Evolutionary conservation across 2,797 vertebrate species (phyloP).

Genomic region (Gymnothorax javanicus): DNA sequence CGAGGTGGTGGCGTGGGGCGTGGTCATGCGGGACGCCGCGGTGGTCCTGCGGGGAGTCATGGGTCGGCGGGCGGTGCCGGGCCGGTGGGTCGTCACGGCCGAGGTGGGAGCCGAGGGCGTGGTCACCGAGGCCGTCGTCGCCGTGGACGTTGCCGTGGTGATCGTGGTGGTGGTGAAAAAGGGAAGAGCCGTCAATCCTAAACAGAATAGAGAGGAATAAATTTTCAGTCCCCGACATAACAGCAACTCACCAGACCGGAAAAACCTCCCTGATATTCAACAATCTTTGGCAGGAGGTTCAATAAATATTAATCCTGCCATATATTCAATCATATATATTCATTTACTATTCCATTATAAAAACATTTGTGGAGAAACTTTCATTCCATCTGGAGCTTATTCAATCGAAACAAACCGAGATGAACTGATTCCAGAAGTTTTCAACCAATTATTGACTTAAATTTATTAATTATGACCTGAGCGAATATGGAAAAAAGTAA

Average conservation of each 20-base stretch:
- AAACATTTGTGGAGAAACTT: background rate
- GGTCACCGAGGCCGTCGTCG: conserved; percentile 53
- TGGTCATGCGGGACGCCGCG: conserved; percentile 58
- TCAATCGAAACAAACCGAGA: background rate
- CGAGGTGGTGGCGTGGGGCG: conserved; percentile 42
- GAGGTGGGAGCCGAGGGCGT: conserved; percentile 48
- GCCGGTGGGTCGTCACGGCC: conserved; percentile 52
- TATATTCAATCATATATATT: background rate
- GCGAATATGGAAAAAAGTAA: background rate
- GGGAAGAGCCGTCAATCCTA: conserved; percentile 66
- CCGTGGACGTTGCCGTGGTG: conserved; percentile 61
- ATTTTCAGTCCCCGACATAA: background rate
- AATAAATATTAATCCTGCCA: background rate
- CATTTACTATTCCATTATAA: background rate
- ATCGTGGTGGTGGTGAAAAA: conserved; percentile 77
- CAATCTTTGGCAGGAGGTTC: background rate
- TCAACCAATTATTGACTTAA: background rate
- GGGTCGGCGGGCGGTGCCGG: conserved; percentile 38
- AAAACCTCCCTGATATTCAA: background rate
- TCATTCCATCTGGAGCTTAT: background rate
- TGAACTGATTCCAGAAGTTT: background rate
- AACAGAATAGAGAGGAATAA: background rate
- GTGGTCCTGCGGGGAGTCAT: conserved; percentile 48
- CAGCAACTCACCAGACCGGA: background rate
- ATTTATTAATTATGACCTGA: background rate